A percentile compares a stretch with the other conserved stretches of the same genome.
Conservation (phyloP, 2,888 invertebrate species). For the Epinotia demarniana region DNA sequence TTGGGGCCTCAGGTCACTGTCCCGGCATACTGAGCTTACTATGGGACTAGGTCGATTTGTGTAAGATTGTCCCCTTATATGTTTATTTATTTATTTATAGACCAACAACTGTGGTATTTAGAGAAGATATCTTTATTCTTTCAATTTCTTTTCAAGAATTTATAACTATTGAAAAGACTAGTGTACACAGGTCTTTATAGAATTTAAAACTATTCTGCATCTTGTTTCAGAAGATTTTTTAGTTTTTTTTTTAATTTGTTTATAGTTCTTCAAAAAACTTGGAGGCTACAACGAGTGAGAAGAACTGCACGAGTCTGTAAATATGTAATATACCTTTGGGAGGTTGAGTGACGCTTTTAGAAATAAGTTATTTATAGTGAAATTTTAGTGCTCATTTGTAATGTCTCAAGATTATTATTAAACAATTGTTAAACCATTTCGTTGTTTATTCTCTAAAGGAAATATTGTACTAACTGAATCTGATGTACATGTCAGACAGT, state of each 20-base stretch:
- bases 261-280: slow-evolving; percentile 36
- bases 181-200: not conserved
- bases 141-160: not conserved
- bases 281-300: slow-evolving; percentile 22
- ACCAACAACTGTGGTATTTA: too few relatives aligned
- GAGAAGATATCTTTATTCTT: too few relatives aligned
- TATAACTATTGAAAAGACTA: not conserved
- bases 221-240: slow-evolving; percentile 17
- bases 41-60: too few relatives aligned
- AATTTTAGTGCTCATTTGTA: slow-evolving; percentile 34
- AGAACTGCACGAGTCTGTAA: slow-evolving; percentile 10
- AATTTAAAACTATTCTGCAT: not conserved
- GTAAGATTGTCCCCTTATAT: too few relatives aligned
- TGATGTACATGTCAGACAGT: too few relatives aligned
- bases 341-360: slow-evolving; percentile 30
- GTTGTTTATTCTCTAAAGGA: not conserved
- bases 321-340: slow-evolving; percentile 28
- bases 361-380: slow-evolving; percentile 40
- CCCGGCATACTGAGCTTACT: too few relatives aligned
- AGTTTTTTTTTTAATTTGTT: slow-evolving; percentile 10
- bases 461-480: too few relatives aligned
- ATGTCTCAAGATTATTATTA: slow-evolving; percentile 10
- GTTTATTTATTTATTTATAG: too few relatives aligned
- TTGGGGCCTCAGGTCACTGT: too few relatives aligned
- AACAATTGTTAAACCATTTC: not conserved